Base-by-base conservation (phyloP, 2,797 vertebrate species). In the Mallotus villosus region DNA sequence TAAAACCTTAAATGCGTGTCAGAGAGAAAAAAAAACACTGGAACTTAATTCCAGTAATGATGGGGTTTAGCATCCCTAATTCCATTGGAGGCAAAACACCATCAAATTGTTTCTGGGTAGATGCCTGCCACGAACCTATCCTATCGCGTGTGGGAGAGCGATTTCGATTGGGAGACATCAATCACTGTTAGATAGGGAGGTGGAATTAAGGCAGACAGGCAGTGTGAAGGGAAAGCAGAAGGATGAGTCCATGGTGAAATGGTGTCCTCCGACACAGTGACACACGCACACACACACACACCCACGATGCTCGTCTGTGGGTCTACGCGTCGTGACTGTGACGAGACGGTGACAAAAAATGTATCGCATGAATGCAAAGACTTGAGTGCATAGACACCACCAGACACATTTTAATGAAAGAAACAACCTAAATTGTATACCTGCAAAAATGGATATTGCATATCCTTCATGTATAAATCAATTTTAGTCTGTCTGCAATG, bases 21-120 rank as follows among this genome's bases (percentile, higher is more conserved):
- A 57, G 67, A 70, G 22, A 55, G 64, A 11, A 74, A 78, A 68
- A 74, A 29, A 59, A 57, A 58, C 21, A 21, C 46, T 67, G 72
- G 27, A 29, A 79, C 75, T 70, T 66, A 27, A 68, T 81, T 64
- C 75, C 73, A 72, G 78, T 74, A 63, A 49, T 73, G 76, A 79
- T 76, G 73, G 69, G 41, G 80, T 84, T 84, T 79, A 77, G 82
- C 72, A 77, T 81, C 75, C 67, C 77, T 81, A 78, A 85, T 86
- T 84, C 85, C 80, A 87, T 87, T 73, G 84, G 80, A 86, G 72
- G 76, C 82, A 83, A 72, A 85, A 77, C 79, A 75, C 74, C 86
- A 87, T 85, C 77, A 88, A 88, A 88, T 85, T 85, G 83, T 87
- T 87, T 87, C 83, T 81, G 63, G 41, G 67, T 32, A 75, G 58